A percentile compares a stretch with the other conserved stretches of the same genome.
phyloP scores from a whole-genome alignment of 2,888 invertebrate genomes.

The Chloroclysta siterata region DNA sequence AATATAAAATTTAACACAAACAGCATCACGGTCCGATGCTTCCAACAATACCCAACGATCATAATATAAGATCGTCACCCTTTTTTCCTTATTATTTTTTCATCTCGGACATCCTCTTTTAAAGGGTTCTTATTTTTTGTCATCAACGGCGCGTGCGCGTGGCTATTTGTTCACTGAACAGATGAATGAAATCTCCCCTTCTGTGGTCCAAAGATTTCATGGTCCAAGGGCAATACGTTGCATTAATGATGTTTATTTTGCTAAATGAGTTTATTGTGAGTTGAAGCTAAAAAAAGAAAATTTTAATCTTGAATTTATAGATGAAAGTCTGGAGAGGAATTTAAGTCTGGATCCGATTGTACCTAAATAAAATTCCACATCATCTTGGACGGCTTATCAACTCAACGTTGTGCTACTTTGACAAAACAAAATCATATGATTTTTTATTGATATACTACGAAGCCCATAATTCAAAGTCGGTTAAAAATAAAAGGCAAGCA shows the following conservation, averaged over 20 bases:
- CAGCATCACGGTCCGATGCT: constrained; percentile 31
- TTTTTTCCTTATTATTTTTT: constrained; percentile 15
- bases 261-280: constrained; percentile 26
- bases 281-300: neutral
- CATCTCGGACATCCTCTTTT: constrained; percentile 39
- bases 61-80: constrained; percentile 23
- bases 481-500: neutral
- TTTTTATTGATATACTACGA: neutral
- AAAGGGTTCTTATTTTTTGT: constrained; percentile 14
- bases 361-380: too few relatives aligned
- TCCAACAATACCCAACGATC: constrained; percentile 22
- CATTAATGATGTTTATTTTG: constrained; percentile 39
- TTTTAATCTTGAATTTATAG: too few relatives aligned
- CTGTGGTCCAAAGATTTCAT: constrained; percentile 15
- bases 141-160: constrained; percentile 49
- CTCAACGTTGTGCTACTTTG: too few relatives aligned
- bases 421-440: neutral
- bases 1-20: constrained; percentile 42
- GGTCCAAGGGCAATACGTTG: constrained; percentile 33
- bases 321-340: too few relatives aligned
- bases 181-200: constrained; percentile 25
- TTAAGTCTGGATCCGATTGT: too few relatives aligned
- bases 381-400: too few relatives aligned
- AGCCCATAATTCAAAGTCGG: constrained; percentile 3
- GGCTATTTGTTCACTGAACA: constrained; percentile 26